phyloP scores from a whole-genome alignment of 2,113 vertebrate species.

The Pithys albifrons region DNA sequence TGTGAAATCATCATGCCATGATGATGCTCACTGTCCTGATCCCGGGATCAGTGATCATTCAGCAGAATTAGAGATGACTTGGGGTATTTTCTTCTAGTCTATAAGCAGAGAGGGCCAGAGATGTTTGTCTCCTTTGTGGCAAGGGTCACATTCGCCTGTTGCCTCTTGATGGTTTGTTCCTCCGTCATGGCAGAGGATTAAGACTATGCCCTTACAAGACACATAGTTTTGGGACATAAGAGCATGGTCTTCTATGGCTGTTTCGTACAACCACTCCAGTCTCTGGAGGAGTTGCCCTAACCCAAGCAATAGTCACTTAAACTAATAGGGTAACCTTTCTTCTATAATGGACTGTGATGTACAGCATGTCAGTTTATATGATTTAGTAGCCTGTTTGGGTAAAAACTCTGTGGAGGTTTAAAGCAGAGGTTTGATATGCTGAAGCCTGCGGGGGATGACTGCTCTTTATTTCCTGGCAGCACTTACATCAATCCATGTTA shows the following conservation, averaged over 20 bases:
- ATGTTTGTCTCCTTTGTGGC: background rate
- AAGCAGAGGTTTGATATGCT: background rate
- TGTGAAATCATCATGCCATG: background rate
- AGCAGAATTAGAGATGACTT: background rate
- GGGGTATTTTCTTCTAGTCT: background rate
- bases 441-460: background rate
- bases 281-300: background rate
- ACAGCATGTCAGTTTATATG: background rate
- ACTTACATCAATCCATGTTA: background rate
- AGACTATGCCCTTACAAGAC: background rate
- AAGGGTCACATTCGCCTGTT: background rate
- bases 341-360: background rate
- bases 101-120: background rate
- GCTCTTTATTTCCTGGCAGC: conserved; percentile 6
- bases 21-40: background rate
- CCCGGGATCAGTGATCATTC: background rate
- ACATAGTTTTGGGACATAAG: background rate
- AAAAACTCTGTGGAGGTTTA: conserved; percentile 27
- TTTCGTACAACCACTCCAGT: background rate
- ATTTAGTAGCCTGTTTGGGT: conserved; percentile 15
- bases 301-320: background rate
- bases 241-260: background rate
- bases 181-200: background rate
- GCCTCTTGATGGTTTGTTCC: background rate
- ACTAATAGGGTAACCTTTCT: conserved; percentile 27